Base-by-base conservation (phyloP, 2,113 vertebrate genomes). In the Ameiurus melas region DNA sequence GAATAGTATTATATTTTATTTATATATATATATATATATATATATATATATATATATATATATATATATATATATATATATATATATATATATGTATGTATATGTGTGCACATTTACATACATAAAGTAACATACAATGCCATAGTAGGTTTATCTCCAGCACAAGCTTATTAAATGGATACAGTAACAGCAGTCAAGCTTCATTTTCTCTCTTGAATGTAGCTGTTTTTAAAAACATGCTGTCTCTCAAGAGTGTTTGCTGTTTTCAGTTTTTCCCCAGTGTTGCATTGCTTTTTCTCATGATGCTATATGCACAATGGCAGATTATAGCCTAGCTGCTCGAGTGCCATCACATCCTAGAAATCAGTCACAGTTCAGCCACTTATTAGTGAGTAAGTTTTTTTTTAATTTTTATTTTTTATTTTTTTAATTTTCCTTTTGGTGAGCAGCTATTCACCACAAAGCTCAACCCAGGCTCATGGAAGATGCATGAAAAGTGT, bases 221-320 rank as follows among this genome's bases (percentile, higher is more conserved):
- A 85, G 68, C 85, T 81, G 82, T 71, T 88, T 68, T 66, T 16
- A 87, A 79, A 83, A 82, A 75, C 81, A 75, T 88, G 64, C 39
- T 19, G 57, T 27, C 83, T 90, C 88, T 89, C 88, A n/a, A 39
- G 90, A 87, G 90, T n/a, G 81, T 64, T 53, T 85, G 64, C 81
- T 82, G 83, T 87, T 75, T 85, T 87, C 81, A 68, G 82, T n/a
- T 77, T 39, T 81, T 80, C 68, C 83, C 88, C 57, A 77, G 58
- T 43, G 30, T 70, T 73, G 83, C 30, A 60, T 88, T 79, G 87
- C 60, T 88, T 51, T 81, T 33, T 89, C 85, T 73, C 70, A 84
- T 73, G 58, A 88, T 85, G 80, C 75, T 60, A 39, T 85, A 75
- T 71, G 87, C 57, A 88, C 82, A 79, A 88, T 85, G n/a, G 71